phyloP scores from a whole-genome alignment of 2,888 invertebrate species.

The Melanophora roralis region DNA sequence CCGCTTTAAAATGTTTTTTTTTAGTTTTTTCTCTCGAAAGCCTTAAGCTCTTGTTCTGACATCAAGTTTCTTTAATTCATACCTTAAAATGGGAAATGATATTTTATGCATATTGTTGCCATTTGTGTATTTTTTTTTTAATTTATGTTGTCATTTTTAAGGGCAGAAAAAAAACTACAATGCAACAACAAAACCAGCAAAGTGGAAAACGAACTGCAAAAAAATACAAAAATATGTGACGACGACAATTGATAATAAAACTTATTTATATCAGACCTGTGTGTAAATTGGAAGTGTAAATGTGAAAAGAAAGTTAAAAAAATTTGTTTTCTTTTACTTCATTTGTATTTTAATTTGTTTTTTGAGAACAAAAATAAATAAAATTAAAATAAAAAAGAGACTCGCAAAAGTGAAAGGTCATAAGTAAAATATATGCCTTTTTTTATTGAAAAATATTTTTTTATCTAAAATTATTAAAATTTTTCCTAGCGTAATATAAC shows the following conservation, averaged over 20 bases:
- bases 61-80: slow-evolving; percentile 56
- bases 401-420: no score
- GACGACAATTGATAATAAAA: slow-evolving; percentile 62
- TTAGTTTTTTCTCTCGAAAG: slow-evolving; percentile 62
- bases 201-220: slow-evolving; percentile 3
- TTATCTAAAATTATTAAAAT: no score
- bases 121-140: slow-evolving; percentile 25
- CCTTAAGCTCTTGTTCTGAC: slow-evolving; percentile 65
- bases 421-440: no score
- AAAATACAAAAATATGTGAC: slow-evolving; percentile 57
- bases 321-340: background rate
- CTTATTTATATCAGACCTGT: slow-evolving; percentile 46
- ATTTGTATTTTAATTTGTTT: slow-evolving; percentile 10
- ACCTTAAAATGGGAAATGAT: slow-evolving; percentile 43
- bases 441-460: no score
- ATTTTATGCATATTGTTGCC: slow-evolving; percentile 50
- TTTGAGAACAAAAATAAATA: background rate
- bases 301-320: background rate
- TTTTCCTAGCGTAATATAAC: no score
- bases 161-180: slow-evolving; percentile 9
- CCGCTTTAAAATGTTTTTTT: slow-evolving; percentile 64
- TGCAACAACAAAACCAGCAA: slow-evolving; percentile 10
- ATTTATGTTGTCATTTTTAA: background rate
- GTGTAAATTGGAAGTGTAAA: slow-evolving; percentile 2
- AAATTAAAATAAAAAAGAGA: background rate